Conservation (phyloP, 2,797 vertebrate species). For the Lophotriccus pileatus region DNA sequence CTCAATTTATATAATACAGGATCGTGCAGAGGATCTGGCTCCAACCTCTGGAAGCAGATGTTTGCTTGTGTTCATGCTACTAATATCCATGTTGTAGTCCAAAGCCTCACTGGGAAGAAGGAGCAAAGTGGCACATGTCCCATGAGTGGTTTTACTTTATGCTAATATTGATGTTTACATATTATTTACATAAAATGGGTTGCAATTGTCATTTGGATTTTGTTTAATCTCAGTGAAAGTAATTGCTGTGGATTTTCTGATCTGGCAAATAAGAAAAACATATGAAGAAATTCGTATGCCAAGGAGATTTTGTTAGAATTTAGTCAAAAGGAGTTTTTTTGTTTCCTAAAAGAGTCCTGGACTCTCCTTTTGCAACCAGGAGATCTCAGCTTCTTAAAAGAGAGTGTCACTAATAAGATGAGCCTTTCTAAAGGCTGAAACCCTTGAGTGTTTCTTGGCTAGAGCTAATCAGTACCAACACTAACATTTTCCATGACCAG, state of each 20-base stretch:
- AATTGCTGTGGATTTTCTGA: conserved; percentile 1
- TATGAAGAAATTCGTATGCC: not conserved
- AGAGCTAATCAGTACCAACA: not conserved
- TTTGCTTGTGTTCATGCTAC: not conserved
- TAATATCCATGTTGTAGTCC: not conserved
- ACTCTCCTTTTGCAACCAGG: not conserved
- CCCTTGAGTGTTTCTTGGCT: not conserved
- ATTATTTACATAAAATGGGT: not conserved
- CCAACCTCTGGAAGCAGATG: not conserved
- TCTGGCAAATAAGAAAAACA: not conserved
- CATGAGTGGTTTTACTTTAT: not conserved
- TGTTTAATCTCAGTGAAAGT: conserved; percentile 1
- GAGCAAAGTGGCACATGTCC: not conserved
- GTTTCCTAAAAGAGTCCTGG: not conserved
- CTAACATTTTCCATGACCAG: not conserved
- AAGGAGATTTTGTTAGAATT: not conserved
- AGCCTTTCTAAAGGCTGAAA: not conserved
- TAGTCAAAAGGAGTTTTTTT: not conserved
- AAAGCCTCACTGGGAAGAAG: not conserved
- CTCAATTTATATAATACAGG: not conserved
- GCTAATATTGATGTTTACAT: not conserved
- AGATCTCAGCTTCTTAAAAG: not conserved
- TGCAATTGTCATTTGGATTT: not conserved
- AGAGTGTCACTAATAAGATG: not conserved
- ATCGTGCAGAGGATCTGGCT: not conserved